Evolutionary conservation across 92 coral and sea anemone genomes (phyloP).

Genomic region (Chrysogorgia sp.): DNA sequence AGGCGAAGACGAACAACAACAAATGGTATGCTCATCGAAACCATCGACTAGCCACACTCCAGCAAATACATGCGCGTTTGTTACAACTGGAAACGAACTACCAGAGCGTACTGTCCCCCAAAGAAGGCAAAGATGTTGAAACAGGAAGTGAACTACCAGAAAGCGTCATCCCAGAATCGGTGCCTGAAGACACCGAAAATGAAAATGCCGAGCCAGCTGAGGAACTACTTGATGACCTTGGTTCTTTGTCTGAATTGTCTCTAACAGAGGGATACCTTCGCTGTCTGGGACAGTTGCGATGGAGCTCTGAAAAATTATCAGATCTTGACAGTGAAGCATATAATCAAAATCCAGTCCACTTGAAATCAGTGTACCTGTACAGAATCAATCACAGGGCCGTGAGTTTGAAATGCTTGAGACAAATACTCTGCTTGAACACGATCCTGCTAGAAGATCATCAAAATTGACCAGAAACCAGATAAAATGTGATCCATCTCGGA

Average conservation of each 20-base stretch:
- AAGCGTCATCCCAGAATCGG: too few relatives aligned
- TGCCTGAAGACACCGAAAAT: neutral
- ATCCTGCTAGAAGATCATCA: neutral
- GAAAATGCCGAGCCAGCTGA: neutral
- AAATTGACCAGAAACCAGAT: neutral
- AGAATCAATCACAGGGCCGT: neutral
- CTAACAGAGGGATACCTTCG: neutral
- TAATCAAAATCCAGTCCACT: neutral
- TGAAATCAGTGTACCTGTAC: neutral
- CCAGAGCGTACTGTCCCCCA: too few relatives aligned
- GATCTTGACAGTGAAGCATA: neutral
- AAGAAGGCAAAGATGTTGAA: too few relatives aligned
- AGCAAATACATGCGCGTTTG: too few relatives aligned
- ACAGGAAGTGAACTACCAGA: too few relatives aligned
- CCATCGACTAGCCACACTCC: too few relatives aligned
- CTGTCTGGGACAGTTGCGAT: slow-evolving; percentile 10
- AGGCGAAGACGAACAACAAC: too few relatives aligned
- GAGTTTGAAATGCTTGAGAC: neutral
- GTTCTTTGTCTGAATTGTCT: neutral
- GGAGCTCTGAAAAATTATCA: too few relatives aligned
- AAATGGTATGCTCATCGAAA: too few relatives aligned
- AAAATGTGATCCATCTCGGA: neutral
- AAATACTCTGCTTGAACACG: neutral
- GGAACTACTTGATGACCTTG: neutral
- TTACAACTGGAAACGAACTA: too few relatives aligned